Base-by-base conservation (phyloP, 2,797 vertebrate genomes). In the Hippopotamyrus pictus region DNA sequence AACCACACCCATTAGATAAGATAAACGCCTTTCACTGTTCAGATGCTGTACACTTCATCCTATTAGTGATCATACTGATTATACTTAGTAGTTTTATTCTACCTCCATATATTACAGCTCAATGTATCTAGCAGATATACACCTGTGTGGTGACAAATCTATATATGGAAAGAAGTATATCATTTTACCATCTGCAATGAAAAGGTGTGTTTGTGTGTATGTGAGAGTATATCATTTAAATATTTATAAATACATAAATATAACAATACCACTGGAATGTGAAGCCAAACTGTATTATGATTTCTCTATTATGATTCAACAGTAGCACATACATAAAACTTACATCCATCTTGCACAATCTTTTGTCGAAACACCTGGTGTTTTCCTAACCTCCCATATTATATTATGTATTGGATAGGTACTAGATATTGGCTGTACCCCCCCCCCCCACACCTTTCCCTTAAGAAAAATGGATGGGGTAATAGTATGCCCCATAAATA, bases 191-290 rank as follows among this genome's bases (percentile, higher is more conserved):
- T 90, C 65, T 85, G 84, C 84, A 87, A 50, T 86, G 85, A 62
- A 57, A 89, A 76, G 96, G 94, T 95, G 93, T 94, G 91, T 95
- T 94, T 95, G 93, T 93, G 93, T 94, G 95, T 29, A 25, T 12
- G 59, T 3, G 59, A 29, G 65, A 37, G 65, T 73, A 33, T 94
- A 94, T 93, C 93, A 48, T 95, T 91, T 94, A 94, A 94, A 92
- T 95, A 95, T 95, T 95, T 95, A 95, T 95, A 94, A 95, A 93
- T 95, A 41, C 54, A 69, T 51, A 89, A 86, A 94, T 95, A 96
- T 96, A 95, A 93, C 93, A 96, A 95, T 95, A 96, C 96, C 96
- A 96, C 96, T 97, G 96, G 96, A 96, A 96, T 96, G 96, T 97
- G 95, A 97, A 97, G 96, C 96, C 96, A 96, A 96, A 96, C 94